These are phyloP conservation scores for Esperia sulphurella DNA, from an alignment of 2,888 invertebrate species.

Conservation along the genomic window DNA sequence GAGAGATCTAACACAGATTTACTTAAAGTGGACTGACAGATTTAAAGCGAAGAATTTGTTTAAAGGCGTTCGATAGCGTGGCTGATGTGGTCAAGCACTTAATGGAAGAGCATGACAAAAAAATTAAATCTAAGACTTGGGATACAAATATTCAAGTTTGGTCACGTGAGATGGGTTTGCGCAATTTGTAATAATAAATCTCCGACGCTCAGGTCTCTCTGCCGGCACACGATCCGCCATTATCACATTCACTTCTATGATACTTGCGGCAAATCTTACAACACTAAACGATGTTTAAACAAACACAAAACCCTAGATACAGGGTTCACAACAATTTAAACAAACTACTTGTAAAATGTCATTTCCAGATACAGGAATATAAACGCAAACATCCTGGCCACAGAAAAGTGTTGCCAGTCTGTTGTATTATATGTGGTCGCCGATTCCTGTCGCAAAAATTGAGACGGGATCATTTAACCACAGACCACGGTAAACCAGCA, in stretches of 20 bases:
- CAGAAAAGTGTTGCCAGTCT: constrained; percentile 19
- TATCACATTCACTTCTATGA: constrained; percentile 17
- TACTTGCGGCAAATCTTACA: constrained; percentile 17
- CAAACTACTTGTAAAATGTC: constrained; percentile 12
- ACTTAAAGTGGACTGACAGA: constrained; percentile 17
- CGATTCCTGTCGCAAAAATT: constrained; percentile 22
- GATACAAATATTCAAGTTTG: constrained; percentile 15
- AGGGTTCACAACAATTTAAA: not conserved
- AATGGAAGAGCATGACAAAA: constrained; percentile 11
- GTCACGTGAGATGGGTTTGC: constrained; percentile 14
- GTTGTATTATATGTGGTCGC: constrained; percentile 21
- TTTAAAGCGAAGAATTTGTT: constrained; percentile 15
- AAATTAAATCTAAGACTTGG: constrained; percentile 8
- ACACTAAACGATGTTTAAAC: constrained; percentile 10
- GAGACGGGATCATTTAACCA: constrained; percentile 21
- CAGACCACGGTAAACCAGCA: constrained; percentile 20
- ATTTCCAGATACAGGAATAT: constrained; percentile 20
- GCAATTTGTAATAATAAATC: constrained; percentile 15
- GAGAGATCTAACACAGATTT: constrained; percentile 7
- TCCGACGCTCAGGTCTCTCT: constrained; percentile 9
- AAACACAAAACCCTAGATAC: constrained; percentile 6
- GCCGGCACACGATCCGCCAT: constrained; percentile 17
- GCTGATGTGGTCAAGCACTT: constrained; percentile 17
- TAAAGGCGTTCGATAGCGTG: constrained; percentile 5
- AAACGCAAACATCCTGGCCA: constrained; percentile 24